Evolutionary conservation across 2,113 vertebrate genomes (phyloP).

Genomic region (Rhabdornis inornatus): DNA sequence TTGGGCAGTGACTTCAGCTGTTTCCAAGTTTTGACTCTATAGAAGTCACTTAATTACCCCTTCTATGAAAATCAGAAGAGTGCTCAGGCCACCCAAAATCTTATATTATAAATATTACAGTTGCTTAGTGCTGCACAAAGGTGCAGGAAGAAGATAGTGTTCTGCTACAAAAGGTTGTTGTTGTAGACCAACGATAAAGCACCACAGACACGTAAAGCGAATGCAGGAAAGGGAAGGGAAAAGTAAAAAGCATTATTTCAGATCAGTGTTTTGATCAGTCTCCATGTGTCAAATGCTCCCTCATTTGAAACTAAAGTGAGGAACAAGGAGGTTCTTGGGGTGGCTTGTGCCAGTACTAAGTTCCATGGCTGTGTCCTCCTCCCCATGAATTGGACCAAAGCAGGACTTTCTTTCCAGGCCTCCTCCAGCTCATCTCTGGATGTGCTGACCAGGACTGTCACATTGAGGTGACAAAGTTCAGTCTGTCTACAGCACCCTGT

Average conservation of each 20-base stretch:
- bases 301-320: not conserved
- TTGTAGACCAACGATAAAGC: not conserved
- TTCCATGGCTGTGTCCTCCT: not conserved
- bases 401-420: not conserved
- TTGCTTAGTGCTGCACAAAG: not conserved
- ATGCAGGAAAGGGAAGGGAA: not conserved
- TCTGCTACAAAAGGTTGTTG: not conserved
- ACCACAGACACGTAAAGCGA: rapidly evolving
- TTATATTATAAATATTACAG: not conserved
- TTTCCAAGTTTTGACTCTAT: not conserved
- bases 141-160: not conserved
- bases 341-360: not conserved
- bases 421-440: not conserved
- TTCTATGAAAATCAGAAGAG: not conserved
- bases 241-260: not conserved
- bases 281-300: not conserved
- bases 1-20: not conserved
- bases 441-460: not conserved
- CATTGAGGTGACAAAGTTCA: not conserved
- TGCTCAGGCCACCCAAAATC: not conserved
- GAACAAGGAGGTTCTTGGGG: not conserved
- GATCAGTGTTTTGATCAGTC: not conserved
- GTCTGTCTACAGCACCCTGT: not conserved
- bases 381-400: not conserved
- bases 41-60: not conserved